These are phyloP conservation scores for Hesperophylax magnus DNA, from an alignment of 1,140 invertebrate genomes.

Conservation along the genomic window DNA sequence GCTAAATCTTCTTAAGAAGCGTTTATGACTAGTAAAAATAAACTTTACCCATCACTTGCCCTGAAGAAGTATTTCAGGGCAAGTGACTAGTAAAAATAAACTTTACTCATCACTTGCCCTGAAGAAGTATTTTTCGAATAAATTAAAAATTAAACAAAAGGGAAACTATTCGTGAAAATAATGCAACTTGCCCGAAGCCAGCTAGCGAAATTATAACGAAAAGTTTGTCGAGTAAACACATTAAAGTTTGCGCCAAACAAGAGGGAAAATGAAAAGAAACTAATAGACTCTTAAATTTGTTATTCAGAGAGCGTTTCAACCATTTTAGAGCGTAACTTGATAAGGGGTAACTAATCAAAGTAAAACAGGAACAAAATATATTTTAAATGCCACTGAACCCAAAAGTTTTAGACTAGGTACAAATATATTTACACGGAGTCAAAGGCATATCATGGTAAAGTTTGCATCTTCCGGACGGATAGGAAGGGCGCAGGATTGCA, in stretches of 20 bases:
- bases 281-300: background rate
- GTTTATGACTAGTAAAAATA: no score
- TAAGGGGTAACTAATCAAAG: constrained; percentile 12
- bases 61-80: background rate
- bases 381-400: background rate
- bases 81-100: no score
- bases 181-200: background rate
- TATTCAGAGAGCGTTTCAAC: constrained; percentile 2
- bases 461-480: background rate
- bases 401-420: constrained; percentile 1
- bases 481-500: background rate
- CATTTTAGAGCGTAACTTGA: background rate
- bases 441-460: background rate
- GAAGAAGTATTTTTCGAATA: background rate
- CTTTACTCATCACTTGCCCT: background rate
- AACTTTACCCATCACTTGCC: background rate
- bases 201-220: background rate
- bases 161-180: background rate
- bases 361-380: background rate
- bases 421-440: constrained; percentile 16
- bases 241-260: background rate
- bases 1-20: no score
- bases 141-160: no score
- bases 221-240: background rate
- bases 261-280: background rate